Base-by-base conservation (phyloP, 2,888 invertebrate species). In the Nowickia ferox region DNA sequence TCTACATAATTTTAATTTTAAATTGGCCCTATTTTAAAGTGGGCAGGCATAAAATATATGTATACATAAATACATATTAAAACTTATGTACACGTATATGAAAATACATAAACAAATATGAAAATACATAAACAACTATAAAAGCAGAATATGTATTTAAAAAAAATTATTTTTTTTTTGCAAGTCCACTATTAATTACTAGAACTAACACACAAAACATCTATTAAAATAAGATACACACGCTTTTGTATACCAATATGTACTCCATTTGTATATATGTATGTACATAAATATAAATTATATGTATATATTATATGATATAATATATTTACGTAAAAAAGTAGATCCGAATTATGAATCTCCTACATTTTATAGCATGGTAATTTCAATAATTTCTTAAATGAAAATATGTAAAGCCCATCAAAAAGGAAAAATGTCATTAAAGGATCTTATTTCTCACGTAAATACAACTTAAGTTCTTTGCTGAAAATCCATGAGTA, bases 101-200 rank as follows among this genome's bases (percentile, higher is more conserved):
- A 22, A 30, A 5, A 30, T 30, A 30, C n/a, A 46, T 61, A 48
- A 3, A 15, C 57, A 68, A 75, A 61, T 61, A 61, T 44, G 19
- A 53, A 42, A 63, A 65, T 19, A 46, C 63, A 63, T 63, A 17
- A 63, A 69, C 17, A 69, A 79, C 44, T 74, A 51, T 44, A 57
- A 30, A 63, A 38, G 53, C n/a, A 59, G 55, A 59, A 69, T 69
- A n/a, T n/a, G n/a, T n/a, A 30, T 38, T 42, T 46, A 30, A 30
- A 0, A 30, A 30, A 22, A 2, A 30, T 3, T 11, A 22, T 71
- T 71, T 48, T 69, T n/a, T 40, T 5, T 17, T 63, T 63, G 69
- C 55, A 63, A 48, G 46, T 57, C 76, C 77, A 71, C 76, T 77
- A 77, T 83, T 83, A 83, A 83, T 83, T 83, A 71, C 48, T 30